phyloP scores from a whole-genome alignment of 2,797 vertebrate species.

The Anguilla anguilla region DNA sequence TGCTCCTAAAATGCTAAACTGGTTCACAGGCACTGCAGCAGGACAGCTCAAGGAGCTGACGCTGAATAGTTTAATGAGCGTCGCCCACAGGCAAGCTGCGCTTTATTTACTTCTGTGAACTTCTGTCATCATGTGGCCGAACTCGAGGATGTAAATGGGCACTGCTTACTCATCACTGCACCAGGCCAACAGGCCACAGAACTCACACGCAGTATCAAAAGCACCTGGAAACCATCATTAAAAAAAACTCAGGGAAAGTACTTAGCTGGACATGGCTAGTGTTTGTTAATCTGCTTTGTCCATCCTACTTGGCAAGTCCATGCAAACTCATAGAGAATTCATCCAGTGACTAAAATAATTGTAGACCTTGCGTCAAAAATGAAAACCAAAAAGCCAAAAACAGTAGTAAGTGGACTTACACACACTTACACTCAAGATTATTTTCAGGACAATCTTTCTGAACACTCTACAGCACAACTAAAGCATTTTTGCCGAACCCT shows the following conservation, averaged over 20 bases:
- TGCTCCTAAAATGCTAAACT: neutral
- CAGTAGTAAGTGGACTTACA: neutral
- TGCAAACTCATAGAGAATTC: neutral
- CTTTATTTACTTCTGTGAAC: slow-evolving; percentile 48
- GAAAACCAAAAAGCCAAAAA: neutral
- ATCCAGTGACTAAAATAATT: neutral
- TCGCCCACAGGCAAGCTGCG: slow-evolving; percentile 50
- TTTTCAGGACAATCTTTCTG: no score
- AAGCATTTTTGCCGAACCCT: no score
- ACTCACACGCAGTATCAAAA: neutral
- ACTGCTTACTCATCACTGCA: neutral
- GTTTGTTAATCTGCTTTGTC: neutral
- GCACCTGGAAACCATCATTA: neutral
- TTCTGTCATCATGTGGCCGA: neutral
- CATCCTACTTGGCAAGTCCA: neutral
- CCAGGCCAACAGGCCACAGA: neutral
- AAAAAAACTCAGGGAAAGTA: neutral
- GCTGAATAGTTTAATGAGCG: slow-evolving; percentile 70
- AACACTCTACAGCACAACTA: no score
- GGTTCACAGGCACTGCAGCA: neutral
- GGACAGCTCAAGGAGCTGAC: slow-evolving; percentile 47
- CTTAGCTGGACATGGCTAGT: neutral
- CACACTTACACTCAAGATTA: neutral
- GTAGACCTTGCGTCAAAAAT: neutral
- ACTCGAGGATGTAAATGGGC: neutral